phyloP scores from a whole-genome alignment of 2,113 vertebrate genomes.

The Polypterus bichir region DNA sequence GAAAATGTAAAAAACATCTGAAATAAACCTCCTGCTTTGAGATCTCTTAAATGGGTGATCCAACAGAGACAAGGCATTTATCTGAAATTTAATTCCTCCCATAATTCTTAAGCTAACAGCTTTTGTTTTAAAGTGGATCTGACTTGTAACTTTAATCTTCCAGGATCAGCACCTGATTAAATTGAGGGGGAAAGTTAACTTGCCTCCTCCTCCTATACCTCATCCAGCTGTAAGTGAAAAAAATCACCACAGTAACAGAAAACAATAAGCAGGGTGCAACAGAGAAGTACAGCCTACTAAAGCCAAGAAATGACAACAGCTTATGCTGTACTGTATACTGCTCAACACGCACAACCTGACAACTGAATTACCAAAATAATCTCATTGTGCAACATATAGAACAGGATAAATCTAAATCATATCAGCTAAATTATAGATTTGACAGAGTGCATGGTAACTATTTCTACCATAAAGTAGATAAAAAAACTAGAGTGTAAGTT shows the following conservation, averaged over 20 bases:
- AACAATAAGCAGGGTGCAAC: neutral
- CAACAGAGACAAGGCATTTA: neutral
- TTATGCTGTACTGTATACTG: too few species aligned
- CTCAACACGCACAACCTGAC: too few species aligned
- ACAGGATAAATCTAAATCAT: too few species aligned
- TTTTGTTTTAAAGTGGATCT: conserved; percentile 2
- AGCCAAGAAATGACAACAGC: too few species aligned
- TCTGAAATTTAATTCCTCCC: neutral
- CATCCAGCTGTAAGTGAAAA: neutral
- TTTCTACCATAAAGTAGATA: too few species aligned
- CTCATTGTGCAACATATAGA: too few species aligned
- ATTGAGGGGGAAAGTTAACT: neutral
- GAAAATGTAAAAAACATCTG: neutral
- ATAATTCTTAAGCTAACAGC: neutral
- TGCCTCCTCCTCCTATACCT: neutral
- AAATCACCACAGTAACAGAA: conserved; percentile 8
- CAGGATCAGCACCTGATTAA: conserved; percentile 7
- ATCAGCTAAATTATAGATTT: too few species aligned
- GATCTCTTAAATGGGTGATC: neutral
- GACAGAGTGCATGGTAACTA: too few species aligned
- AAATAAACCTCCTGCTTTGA: too few species aligned
- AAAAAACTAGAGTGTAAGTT: too few species aligned
- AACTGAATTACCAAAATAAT: too few species aligned
- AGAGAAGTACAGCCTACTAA: too few species aligned
- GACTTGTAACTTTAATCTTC: neutral